A percentile compares a stretch with the other conserved stretches of the same genome.
phyloP scores from a whole-genome alignment of 2,113 vertebrate species.

The Melanocharis versteri region DNA sequence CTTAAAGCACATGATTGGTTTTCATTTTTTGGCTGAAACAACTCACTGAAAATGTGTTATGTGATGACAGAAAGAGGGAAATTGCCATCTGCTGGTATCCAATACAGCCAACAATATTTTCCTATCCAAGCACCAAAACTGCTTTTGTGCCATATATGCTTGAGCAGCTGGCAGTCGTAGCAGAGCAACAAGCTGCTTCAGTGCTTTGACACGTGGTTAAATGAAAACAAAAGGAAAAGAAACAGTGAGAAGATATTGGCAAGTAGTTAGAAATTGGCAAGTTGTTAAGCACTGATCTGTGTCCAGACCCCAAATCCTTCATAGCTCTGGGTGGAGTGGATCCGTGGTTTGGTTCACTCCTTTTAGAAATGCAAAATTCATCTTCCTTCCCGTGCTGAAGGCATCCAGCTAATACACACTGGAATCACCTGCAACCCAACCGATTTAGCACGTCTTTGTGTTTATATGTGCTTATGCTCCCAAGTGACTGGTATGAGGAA shows the following conservation, averaged over 20 bases:
- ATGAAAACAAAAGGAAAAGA: conserved; percentile 4
- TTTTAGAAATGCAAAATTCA: neutral
- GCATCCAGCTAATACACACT: neutral
- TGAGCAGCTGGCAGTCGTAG: neutral
- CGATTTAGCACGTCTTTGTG: accelerated
- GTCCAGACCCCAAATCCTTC: neutral
- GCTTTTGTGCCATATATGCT: neutral
- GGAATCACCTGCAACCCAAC: neutral
- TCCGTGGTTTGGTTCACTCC: neutral
- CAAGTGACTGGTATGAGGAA: neutral
- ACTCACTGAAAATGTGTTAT: neutral
- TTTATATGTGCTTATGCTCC: neutral
- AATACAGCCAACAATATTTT: conserved; percentile 35
- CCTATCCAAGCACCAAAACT: conserved; percentile 2
- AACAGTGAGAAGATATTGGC: neutral
- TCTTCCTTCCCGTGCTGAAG: neutral
- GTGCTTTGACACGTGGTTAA: neutral
- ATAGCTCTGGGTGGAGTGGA: accelerated
- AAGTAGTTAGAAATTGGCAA: neutral
- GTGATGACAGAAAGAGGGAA: conserved; percentile 35
- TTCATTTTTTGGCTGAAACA: conserved; percentile 13
- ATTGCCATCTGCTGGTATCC: conserved; percentile 38
- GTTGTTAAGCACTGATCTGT: neutral
- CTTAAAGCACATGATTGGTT: neutral
- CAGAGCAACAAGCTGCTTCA: conserved; percentile 1